phyloP scores from a whole-genome alignment of 1,140 invertebrate genomes.

The Achatina immaculata region DNA sequence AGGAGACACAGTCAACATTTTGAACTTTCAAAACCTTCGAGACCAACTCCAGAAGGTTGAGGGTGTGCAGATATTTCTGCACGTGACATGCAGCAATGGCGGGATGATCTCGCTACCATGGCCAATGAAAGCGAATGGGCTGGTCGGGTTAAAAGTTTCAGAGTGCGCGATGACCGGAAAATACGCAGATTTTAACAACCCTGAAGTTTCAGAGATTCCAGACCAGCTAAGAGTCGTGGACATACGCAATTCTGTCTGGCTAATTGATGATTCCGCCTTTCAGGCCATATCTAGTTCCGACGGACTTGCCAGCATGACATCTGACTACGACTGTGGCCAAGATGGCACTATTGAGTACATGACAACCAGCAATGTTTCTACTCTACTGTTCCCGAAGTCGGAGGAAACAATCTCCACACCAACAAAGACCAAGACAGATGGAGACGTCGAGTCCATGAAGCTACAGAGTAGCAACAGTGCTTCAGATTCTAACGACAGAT shows the following conservation, averaged over 20 bases:
- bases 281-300: not conserved
- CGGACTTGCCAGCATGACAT: not conserved
- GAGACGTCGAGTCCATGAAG: too few species aligned
- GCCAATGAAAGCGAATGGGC: conserved; percentile 26
- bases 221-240: conserved; percentile 7
- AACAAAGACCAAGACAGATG: too few species aligned
- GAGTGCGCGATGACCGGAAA: not conserved
- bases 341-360: conserved; percentile 23
- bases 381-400: not conserved
- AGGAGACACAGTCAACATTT: not conserved
- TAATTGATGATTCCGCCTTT: conserved; percentile 5
- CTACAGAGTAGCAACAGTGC: too few species aligned
- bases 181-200: conserved; percentile 6
- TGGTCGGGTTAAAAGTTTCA: conserved; percentile 6
- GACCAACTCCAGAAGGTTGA: not conserved
- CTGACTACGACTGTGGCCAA: conserved; percentile 26
- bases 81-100: conserved; percentile 5
- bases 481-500: too few species aligned
- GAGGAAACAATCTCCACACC: too few species aligned
- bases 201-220: not conserved
- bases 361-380: not conserved
- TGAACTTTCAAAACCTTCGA: conserved; percentile 2
- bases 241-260: conserved; percentile 11
- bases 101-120: conserved; percentile 3
- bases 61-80: not conserved